phyloP scores from a whole-genome alignment of 2,113 vertebrate genomes.

The Zapus hudsonius region DNA sequence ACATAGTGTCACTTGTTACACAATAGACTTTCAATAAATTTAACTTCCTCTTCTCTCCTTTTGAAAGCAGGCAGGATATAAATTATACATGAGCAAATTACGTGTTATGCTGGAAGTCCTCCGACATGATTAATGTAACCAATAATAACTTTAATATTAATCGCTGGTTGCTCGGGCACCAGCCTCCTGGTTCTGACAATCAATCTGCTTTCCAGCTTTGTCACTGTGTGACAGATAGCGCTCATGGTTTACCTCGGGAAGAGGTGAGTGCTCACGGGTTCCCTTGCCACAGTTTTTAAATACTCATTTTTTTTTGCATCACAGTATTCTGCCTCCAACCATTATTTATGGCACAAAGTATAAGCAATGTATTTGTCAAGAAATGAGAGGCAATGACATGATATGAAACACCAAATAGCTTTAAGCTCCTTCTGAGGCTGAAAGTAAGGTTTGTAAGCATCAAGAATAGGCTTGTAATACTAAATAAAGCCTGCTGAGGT shows the following conservation, averaged over 20 bases:
- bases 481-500: not conserved
- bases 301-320: not conserved
- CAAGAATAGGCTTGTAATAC: not conserved
- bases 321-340: not conserved
- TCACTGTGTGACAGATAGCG: not conserved
- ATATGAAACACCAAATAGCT: not conserved
- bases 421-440: not conserved
- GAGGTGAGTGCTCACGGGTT: not conserved
- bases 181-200: slow-evolving; percentile 51
- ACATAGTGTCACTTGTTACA: not conserved
- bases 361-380: slow-evolving; percentile 22
- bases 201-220: slow-evolving; percentile 14
- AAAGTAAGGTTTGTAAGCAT: not conserved
- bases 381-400: slow-evolving; percentile 24
- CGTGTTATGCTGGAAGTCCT: slow-evolving; percentile 58
- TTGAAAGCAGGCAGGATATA: slow-evolving; percentile 65
- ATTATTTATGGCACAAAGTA: not conserved
- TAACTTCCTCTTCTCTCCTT: slow-evolving; percentile 46
- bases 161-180: slow-evolving; percentile 49
- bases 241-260: slow-evolving; percentile 17
- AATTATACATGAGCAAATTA: slow-evolving; percentile 78
- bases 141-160: slow-evolving; percentile 76
- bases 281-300: not conserved
- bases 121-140: slow-evolving; percentile 74
- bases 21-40: slow-evolving; percentile 58